phyloP scores from a whole-genome alignment of 2,888 invertebrate genomes.

The Patella pellucida region DNA sequence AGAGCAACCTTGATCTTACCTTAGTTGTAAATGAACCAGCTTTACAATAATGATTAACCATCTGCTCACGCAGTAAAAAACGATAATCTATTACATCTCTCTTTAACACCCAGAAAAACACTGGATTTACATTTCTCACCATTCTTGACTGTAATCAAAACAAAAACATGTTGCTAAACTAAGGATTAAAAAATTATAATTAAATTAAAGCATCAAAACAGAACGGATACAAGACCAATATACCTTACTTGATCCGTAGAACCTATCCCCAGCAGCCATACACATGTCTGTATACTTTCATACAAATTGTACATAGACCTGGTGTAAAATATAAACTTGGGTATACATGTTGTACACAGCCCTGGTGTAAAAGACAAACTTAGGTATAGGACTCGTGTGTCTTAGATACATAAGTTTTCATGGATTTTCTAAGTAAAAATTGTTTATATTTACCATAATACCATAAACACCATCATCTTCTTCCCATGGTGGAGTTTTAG shows the following conservation, averaged over 20 bases:
- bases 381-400: too few relatives aligned
- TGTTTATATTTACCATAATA: slow-evolving; percentile 62
- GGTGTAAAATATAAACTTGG: too few relatives aligned
- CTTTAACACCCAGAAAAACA: slow-evolving; percentile 91
- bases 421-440: background rate
- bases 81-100: slow-evolving; percentile 85
- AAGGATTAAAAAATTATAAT: too few relatives aligned
- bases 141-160: slow-evolving; percentile 65
- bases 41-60: slow-evolving; percentile 85
- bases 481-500: slow-evolving; percentile 70
- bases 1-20: slow-evolving; percentile 73
- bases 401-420: too few relatives aligned
- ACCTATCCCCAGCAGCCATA: too few relatives aligned
- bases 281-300: too few relatives aligned
- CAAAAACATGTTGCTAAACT: background rate
- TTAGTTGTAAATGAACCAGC: slow-evolving; percentile 90
- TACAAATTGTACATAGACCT: too few relatives aligned
- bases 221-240: background rate
- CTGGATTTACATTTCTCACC: slow-evolving; percentile 74
- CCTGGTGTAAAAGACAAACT: too few relatives aligned
- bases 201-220: too few relatives aligned
- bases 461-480: slow-evolving; percentile 72
- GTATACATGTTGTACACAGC: too few relatives aligned
- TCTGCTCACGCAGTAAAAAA: slow-evolving; percentile 77
- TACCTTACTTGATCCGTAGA: background rate